These are phyloP conservation scores for Meloidogyne exigua DNA, from an alignment of 1,140 invertebrate species.

Conservation along the genomic window DNA sequence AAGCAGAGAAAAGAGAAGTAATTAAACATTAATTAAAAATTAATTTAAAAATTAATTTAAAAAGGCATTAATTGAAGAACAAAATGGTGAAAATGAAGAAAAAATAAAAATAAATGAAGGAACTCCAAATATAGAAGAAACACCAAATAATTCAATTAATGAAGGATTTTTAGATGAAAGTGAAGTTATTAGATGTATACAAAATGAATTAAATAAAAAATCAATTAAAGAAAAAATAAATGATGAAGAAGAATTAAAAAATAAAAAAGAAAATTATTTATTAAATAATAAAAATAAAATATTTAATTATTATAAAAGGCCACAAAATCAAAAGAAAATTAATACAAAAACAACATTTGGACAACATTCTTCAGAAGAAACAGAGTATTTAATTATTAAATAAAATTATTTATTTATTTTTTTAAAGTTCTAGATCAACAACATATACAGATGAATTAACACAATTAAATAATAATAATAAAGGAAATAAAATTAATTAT, in stretches of 20 bases:
- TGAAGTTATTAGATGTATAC: neutral
- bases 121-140: neutral
- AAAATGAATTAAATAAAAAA: neutral
- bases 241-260: neutral
- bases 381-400: neutral
- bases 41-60: neutral
- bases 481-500: neutral
- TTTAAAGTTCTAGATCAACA: neutral
- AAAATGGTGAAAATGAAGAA: neutral
- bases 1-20: constrained; percentile 6
- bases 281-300: neutral
- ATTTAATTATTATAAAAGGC: neutral
- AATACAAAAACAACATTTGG: neutral
- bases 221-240: constrained; percentile 6
- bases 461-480: neutral
- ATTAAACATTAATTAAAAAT: neutral
- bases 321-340: neutral
- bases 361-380: neutral
- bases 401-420: neutral
- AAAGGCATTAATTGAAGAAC: constrained; percentile 5
- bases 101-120: neutral
- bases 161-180: constrained; percentile 3
- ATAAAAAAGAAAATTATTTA: neutral
- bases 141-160: neutral
- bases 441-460: constrained; percentile 5